Conservation (phyloP, 2,888 invertebrate species). For the Chromoteleia sp. region DNA sequence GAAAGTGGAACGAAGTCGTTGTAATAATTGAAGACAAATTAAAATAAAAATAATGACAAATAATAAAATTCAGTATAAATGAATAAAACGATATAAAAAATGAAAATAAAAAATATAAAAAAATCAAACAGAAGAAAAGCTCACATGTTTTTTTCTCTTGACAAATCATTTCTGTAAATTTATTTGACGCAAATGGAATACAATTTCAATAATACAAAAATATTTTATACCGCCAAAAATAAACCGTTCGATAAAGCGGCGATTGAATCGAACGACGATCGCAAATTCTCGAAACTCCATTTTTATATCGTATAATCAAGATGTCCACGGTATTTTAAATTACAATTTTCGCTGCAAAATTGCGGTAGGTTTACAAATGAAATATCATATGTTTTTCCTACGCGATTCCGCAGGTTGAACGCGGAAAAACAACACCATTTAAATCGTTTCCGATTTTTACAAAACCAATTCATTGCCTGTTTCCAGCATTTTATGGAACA, state of each 20-base stretch:
- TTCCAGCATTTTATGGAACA: not conserved
- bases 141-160: too few species aligned
- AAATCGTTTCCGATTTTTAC: not conserved
- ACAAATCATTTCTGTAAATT: not conserved
- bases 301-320: conserved; percentile 32
- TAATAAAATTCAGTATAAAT: too few species aligned
- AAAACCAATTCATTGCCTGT: not conserved
- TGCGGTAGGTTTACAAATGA: conserved; percentile 11
- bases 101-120: too few species aligned
- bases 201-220: conserved; percentile 17
- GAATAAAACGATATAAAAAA: too few species aligned
- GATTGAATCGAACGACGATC: conserved; percentile 27
- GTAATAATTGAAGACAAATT: too few species aligned
- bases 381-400: conserved; percentile 16
- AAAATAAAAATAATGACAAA: too few species aligned
- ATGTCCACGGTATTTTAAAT: conserved; percentile 9
- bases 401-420: conserved; percentile 1
- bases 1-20: too few species aligned
- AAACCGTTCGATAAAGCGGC: conserved; percentile 16
- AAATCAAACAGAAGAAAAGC: too few species aligned
- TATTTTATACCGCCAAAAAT: conserved; percentile 5
- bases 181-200: conserved; percentile 6
- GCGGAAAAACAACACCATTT: not conserved
- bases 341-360: not conserved
- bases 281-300: conserved; percentile 26